Evolutionary conservation across 2,113 vertebrate species (phyloP).

Genomic region (Arothron firmamentum): DNA sequence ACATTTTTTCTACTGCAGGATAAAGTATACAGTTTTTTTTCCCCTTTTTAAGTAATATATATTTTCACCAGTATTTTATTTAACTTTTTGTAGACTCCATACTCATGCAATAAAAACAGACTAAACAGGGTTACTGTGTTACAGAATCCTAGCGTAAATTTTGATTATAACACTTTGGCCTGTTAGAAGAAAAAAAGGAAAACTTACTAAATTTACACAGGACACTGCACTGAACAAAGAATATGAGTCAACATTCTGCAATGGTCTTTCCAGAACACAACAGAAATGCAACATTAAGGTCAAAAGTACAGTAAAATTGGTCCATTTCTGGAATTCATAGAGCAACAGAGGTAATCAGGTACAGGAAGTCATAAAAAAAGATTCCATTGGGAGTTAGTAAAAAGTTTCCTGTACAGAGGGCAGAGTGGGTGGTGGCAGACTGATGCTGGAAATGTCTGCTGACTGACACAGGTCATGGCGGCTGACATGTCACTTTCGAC

Average conservation of each 20-base stretch:
- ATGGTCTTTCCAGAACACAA: constrained; percentile 12
- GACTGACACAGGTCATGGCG: constrained; percentile 65
- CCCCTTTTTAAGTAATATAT: too few relatives aligned
- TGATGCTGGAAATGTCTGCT: constrained; percentile 72
- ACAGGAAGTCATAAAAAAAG: constrained; percentile 68
- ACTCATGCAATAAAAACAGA: too few relatives aligned
- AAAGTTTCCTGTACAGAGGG: constrained; percentile 64
- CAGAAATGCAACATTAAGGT: constrained; percentile 16
- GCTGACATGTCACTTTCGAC: constrained; percentile 55
- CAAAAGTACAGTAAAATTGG: constrained; percentile 13
- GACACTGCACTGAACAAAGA: background rate
- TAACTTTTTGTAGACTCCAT: too few relatives aligned
- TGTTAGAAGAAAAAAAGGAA: too few relatives aligned
- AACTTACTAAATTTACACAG: too few relatives aligned
- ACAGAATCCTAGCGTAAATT: too few relatives aligned
- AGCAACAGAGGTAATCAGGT: constrained; percentile 27
- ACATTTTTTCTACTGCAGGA: too few relatives aligned
- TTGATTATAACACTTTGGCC: too few relatives aligned
- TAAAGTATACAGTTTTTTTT: too few relatives aligned
- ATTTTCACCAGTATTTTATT: too few relatives aligned
- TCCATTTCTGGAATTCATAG: constrained; percentile 23
- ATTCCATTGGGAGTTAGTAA: constrained; percentile 64
- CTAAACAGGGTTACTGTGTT: too few relatives aligned
- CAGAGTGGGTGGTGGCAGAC: constrained; percentile 52
- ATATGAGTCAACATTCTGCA: background rate